These are phyloP conservation scores for Argyra leucocephala DNA, from an alignment of 2,888 invertebrate species.

Conservation along the genomic window DNA sequence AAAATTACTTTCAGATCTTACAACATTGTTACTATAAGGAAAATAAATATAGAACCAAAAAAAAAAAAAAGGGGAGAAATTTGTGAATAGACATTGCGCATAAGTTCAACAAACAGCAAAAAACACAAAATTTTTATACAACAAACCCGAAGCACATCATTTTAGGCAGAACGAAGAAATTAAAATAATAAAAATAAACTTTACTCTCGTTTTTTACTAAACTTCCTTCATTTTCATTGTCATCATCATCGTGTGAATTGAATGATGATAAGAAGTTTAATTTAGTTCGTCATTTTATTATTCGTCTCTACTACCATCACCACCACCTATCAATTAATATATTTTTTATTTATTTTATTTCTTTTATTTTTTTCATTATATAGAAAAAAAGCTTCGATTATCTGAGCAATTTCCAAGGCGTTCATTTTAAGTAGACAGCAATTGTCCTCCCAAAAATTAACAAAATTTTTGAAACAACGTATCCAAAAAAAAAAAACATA, in stretches of 20 bases:
- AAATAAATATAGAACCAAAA: neutral
- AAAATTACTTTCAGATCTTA: too few species aligned
- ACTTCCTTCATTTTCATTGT: neutral
- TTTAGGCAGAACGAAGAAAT: neutral
- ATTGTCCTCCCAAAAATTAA: conserved; percentile 1
- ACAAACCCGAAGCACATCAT: neutral
- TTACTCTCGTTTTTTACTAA: neutral
- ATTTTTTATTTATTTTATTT: neutral
- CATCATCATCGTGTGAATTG: too few species aligned
- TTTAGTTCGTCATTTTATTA: neutral
- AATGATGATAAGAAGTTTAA: neutral
- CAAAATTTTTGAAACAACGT: too few species aligned
- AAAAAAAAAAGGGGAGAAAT: neutral
- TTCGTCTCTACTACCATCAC: too few species aligned
- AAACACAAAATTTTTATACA: neutral
- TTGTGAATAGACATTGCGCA: too few species aligned
- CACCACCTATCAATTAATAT: too few species aligned
- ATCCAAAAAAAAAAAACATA: too few species aligned
- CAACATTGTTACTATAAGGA: too few species aligned
- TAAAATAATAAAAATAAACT: neutral
- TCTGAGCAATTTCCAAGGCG: conserved; percentile 7
- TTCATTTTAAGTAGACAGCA: neutral
- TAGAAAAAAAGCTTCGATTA: conserved; percentile 10
- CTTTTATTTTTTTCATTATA: neutral
- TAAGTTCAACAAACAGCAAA: neutral